Evolutionary conservation across 53 echinoderm and acorn worm genomes (phyloP).

Genomic region (Luidia sarsii): DNA sequence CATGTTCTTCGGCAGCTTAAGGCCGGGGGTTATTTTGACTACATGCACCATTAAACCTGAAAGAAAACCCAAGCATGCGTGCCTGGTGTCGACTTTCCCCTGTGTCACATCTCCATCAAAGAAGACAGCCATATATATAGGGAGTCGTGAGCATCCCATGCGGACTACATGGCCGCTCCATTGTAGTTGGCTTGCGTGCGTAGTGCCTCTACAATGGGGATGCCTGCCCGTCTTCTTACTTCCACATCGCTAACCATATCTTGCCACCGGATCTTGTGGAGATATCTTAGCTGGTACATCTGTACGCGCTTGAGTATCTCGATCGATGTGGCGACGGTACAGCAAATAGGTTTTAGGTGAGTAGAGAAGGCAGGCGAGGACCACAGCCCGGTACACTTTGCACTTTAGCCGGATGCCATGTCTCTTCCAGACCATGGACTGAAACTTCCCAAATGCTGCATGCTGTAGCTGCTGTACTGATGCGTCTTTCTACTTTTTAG

Average conservation of each 20-base stretch:
- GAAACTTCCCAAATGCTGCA: not conserved
- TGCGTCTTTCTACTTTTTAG: not conserved
- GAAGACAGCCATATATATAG: not conserved
- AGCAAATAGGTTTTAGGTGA: conserved; percentile 22
- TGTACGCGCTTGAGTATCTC: not conserved
- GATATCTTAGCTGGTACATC: not conserved
- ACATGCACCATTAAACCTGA: no score
- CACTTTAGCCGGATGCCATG: conserved; percentile 17
- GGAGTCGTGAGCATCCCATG: not conserved
- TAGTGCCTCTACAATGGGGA: conserved; percentile 11
- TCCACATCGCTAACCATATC: not conserved
- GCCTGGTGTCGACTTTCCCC: no score
- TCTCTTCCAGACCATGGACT: not conserved
- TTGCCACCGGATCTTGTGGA: not conserved
- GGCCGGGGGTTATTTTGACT: no score
- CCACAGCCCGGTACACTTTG: conserved; percentile 7
- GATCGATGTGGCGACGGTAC: not conserved
- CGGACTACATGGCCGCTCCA: not conserved
- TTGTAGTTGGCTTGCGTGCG: not conserved
- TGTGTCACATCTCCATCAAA: no score
- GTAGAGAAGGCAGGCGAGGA: conserved; percentile 20
- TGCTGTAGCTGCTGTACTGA: not conserved
- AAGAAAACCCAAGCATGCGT: no score
- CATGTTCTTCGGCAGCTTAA: no score
- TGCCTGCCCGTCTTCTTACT: not conserved